These are phyloP conservation scores for Tyria jacobaeae DNA, from an alignment of 2,888 invertebrate genomes.

Conservation along the genomic window DNA sequence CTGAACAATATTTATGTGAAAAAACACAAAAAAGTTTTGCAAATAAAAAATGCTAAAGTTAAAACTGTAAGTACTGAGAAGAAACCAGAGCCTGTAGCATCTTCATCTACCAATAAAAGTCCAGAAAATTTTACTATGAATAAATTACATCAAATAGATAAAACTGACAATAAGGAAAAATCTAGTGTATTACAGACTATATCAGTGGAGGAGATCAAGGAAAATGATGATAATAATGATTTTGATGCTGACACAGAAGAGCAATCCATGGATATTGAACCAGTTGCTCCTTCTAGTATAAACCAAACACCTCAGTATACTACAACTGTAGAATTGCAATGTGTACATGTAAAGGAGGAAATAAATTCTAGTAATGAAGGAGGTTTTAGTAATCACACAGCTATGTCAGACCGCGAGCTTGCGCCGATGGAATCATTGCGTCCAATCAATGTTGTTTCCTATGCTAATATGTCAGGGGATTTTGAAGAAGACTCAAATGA, in stretches of 20 bases:
- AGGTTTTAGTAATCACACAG: conserved; percentile 67
- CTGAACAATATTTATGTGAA: conserved; percentile 80
- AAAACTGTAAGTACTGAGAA: conserved; percentile 41
- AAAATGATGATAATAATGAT: conserved; percentile 60
- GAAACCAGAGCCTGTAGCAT: conserved; percentile 58
- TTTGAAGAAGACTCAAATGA: conserved; percentile 79
- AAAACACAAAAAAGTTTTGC: conserved; percentile 79
- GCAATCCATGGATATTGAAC: conserved; percentile 77
- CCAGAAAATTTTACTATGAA: conserved; percentile 72
- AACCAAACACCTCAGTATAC: conserved; percentile 53
- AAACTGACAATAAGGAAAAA: conserved; percentile 50
- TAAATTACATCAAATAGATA: conserved; percentile 61
- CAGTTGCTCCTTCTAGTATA: conserved; percentile 60
- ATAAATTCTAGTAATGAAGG: conserved; percentile 73
- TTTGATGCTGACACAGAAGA: conserved; percentile 77
- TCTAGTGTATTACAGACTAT: conserved; percentile 62
- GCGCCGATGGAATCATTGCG: conserved; percentile 71
- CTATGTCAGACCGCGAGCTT: conserved; percentile 57
- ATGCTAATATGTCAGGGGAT: conserved; percentile 71
- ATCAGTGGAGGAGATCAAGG: conserved; percentile 69
- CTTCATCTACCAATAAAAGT: conserved; percentile 64
- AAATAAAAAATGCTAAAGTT: conserved; percentile 76
- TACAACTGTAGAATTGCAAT: conserved; percentile 49
- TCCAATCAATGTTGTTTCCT: conserved; percentile 78
- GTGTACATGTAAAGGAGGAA: conserved; percentile 77